Base-by-base conservation (phyloP, 2,113 vertebrate genomes). In the Heliornis fulica region DNA sequence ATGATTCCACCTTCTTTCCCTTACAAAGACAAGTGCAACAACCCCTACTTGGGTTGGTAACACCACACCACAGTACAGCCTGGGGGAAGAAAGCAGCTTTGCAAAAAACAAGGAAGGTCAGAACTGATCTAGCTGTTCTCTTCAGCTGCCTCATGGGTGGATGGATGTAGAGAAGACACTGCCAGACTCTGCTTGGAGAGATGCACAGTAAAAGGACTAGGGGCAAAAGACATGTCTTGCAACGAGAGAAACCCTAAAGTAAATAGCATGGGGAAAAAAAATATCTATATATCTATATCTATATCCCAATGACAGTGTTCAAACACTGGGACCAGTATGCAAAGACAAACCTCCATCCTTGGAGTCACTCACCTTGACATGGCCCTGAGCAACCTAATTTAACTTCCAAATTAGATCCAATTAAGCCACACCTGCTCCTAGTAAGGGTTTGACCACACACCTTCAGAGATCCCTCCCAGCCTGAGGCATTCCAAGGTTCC, bases 11-110 rank as follows among this genome's bases (percentile, higher is more conserved):
- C 18, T 66, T 57, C 31, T 79, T 59, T 26, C 66, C 69, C 26
- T 11, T 57, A 57, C 38, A 41, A 79, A 63, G 46, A 45, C 41
- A 91, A 87, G 10, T 7, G 5, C 32, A 51, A 56, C 29, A n/a
- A 11, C 29, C 15, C 41, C 17, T 36, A 40, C 32, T 79, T 74
- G 64, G 32, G 16, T n/a, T 26, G 16, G 59, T 43, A 61, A 78
- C 40, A 66, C 7, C 8, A 57, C 9, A 8, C 10, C 13, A 23
- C 0, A 1, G 31, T 25, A 60, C 22, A 54, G 23, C 19, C 46
- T 26, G 28, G 23, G 15, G 25, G 23, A 26, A 78, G 22, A 83
- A 78, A 61, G 23, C 12, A 60, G 45, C 34, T 66, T 66, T 78
- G 59, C 31, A 90, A 45, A 71, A 72, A 70, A 69, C 19, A 46